Evolutionary conservation across 92 coral and sea anemone genomes (phyloP).

Genomic region (Actinernus sp.): DNA sequence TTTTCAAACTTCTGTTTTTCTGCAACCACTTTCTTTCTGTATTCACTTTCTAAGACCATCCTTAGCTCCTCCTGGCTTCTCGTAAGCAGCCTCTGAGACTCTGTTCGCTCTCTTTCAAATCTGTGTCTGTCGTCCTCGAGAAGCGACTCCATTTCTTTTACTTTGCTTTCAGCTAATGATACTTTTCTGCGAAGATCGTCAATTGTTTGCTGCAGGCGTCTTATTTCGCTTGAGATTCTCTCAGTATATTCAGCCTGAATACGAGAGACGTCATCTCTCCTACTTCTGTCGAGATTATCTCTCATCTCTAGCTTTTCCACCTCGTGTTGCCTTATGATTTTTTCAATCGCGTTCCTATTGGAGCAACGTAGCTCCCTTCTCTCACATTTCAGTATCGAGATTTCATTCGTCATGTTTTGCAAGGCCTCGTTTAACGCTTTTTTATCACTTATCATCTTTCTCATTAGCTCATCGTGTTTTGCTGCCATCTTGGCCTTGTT

Average conservation of each 20-base stretch:
- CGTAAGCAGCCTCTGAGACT: slow-evolving; percentile 45
- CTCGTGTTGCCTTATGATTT: slow-evolving; percentile 46
- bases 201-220: slow-evolving; percentile 39
- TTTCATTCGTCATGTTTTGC: slow-evolving; percentile 64
- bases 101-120: slow-evolving; percentile 48
- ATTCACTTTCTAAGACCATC: slow-evolving; percentile 58
- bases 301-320: slow-evolving; percentile 65
- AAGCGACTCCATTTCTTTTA: slow-evolving; percentile 50
- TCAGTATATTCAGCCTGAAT: slow-evolving; percentile 51
- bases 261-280: slow-evolving; percentile 67
- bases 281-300: slow-evolving; percentile 50
- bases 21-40: slow-evolving; percentile 51
- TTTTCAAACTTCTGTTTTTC: slow-evolving; percentile 76
- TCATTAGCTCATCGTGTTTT: slow-evolving; percentile 13
- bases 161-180: slow-evolving; percentile 50
- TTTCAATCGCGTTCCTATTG: slow-evolving; percentile 57
- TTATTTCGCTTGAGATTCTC: slow-evolving; percentile 55
- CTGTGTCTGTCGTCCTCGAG: slow-evolving; percentile 61
- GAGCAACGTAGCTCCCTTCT: slow-evolving; percentile 51
- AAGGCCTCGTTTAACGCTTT: slow-evolving; percentile 46
- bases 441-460: slow-evolving; percentile 47
- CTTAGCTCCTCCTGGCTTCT: slow-evolving; percentile 68
- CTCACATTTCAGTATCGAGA: slow-evolving; percentile 65
- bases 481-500: neutral
- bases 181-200: slow-evolving; percentile 77